phyloP scores from a whole-genome alignment of 2,888 invertebrate genomes.

The Protonemura montana region DNA sequence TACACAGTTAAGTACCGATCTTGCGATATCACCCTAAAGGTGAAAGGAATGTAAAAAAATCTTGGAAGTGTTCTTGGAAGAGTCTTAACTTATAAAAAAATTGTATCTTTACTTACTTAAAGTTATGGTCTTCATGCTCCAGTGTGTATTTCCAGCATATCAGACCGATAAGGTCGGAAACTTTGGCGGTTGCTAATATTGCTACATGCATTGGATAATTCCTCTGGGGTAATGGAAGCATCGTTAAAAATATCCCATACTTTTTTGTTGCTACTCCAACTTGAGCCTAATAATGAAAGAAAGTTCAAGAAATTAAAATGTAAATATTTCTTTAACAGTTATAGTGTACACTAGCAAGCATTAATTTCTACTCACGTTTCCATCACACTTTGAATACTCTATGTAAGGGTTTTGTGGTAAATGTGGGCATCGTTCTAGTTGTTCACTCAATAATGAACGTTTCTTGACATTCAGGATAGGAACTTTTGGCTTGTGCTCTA shows the following conservation, averaged over 20 bases:
- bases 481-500: conserved; percentile 56
- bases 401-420: conserved; percentile 86
- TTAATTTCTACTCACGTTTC: conserved; percentile 63
- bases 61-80: background rate
- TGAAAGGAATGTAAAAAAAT: too few species aligned
- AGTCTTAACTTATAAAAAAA: background rate
- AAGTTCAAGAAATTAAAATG: background rate
- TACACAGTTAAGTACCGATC: too few species aligned
- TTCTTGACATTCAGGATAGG: conserved; percentile 52
- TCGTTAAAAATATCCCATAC: conserved; percentile 89
- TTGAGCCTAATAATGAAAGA: conserved; percentile 62
- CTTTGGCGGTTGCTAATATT: conserved; percentile 84
- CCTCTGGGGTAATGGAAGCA: conserved; percentile 81
- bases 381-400: conserved; percentile 91
- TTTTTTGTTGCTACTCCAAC: conserved; percentile 80
- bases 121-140: conserved; percentile 59
- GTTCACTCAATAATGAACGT: conserved; percentile 75
- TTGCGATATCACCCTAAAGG: too few species aligned
- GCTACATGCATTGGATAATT: conserved; percentile 84
- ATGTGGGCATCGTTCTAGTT: conserved; percentile 78
- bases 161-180: conserved; percentile 89
- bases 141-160: conserved; percentile 81
- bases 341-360: too few species aligned
- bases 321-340: too few species aligned
- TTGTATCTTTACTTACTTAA: conserved; percentile 55